Conservation (phyloP, 1,140 invertebrate species). For the Drosophila asahinai region DNA sequence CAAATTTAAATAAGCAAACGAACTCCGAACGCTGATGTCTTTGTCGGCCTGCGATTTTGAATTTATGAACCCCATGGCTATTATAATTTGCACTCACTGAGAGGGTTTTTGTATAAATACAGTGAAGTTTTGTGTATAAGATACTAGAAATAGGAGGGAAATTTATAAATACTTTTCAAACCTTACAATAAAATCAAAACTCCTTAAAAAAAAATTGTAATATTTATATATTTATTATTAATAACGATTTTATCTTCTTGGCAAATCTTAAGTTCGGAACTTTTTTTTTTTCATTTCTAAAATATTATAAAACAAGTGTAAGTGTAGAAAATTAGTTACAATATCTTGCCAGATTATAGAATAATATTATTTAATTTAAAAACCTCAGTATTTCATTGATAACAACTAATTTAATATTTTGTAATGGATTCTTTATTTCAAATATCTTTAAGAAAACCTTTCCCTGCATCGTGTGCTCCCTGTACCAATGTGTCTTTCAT, state of each 20-base stretch:
- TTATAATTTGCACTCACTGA: slow-evolving; percentile 42
- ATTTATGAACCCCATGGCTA: slow-evolving; percentile 41
- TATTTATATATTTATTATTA: too few species aligned
- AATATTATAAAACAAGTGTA: too few species aligned
- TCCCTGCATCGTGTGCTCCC: neutral
- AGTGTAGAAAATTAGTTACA: too few species aligned
- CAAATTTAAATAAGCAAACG: slow-evolving; percentile 30
- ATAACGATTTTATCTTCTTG: too few species aligned
- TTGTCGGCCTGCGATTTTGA: slow-evolving; percentile 19
- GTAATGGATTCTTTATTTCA: too few species aligned
- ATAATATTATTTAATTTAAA: too few species aligned
- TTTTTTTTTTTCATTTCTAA: too few species aligned
- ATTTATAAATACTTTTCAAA: neutral
- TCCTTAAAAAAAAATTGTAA: too few species aligned
- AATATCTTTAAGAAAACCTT: neutral
- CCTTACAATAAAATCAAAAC: neutral
- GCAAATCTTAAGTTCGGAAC: too few species aligned
- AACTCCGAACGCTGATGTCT: slow-evolving; percentile 26
- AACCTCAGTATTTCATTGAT: too few species aligned
- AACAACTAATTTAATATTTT: too few species aligned
- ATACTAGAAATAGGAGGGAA: neutral
- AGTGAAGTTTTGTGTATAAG: neutral
- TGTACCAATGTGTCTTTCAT: slow-evolving; percentile 41
- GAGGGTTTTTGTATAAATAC: slow-evolving; percentile 18
- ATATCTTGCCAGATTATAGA: too few species aligned